Evolutionary conservation across 2,113 vertebrate genomes (phyloP).

Genomic region (Echinops telfairi): DNA sequence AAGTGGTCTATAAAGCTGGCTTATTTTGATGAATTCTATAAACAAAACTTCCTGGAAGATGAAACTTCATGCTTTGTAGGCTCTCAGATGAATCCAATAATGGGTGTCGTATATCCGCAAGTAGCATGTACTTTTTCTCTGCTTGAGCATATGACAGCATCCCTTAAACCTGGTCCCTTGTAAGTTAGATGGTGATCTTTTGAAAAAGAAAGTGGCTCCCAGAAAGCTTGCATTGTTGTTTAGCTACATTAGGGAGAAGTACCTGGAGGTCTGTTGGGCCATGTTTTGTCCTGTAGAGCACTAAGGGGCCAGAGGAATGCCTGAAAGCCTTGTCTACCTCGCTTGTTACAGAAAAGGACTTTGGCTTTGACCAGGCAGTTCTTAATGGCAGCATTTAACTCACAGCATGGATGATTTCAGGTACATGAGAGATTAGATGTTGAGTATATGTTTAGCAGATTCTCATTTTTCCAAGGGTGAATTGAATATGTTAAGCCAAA

Average conservation of each 20-base stretch:
- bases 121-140: background rate
- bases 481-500: conserved; percentile 27
- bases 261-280: background rate
- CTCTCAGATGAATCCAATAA: background rate
- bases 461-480: background rate
- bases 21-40: conserved; percentile 32
- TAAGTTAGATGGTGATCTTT: background rate
- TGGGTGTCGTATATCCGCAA: background rate
- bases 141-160: background rate
- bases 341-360: background rate
- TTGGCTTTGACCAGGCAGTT: background rate
- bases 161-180: background rate
- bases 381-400: conserved; percentile 10
- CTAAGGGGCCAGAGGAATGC: background rate
- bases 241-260: background rate
- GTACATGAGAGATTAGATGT: conserved; percentile 14
- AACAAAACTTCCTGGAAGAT: conserved; percentile 7
- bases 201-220: background rate
- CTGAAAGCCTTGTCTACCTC: background rate
- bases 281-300: background rate
- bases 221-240: background rate
- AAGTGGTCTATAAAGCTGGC: background rate
- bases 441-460: conserved; percentile 14
- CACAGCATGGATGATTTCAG: background rate
- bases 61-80: background rate